phyloP scores from a whole-genome alignment of 2,797 vertebrate species.

The Anolis apletophallus region DNA sequence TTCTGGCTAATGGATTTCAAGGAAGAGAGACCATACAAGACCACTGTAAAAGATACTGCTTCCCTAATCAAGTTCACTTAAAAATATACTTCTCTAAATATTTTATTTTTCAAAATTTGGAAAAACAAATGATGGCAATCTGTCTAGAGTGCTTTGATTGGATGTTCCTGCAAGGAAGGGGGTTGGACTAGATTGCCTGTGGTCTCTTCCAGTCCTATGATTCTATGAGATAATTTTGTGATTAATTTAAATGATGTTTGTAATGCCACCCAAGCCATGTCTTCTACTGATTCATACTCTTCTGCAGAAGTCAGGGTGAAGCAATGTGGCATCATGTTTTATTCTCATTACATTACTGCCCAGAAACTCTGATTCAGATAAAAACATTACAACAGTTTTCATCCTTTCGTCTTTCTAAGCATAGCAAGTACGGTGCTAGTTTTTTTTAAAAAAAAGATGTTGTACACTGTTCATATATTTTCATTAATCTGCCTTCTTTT shows the following conservation, averaged over 20 bases:
- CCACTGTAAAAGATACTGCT: too few species aligned
- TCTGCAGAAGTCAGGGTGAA: conserved; percentile 1
- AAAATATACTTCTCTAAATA: background rate
- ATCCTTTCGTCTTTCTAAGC: conserved; percentile 21
- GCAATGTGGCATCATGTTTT: background rate
- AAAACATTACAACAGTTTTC: conserved; percentile 6
- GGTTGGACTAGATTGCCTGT: too few species aligned
- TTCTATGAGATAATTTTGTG: too few species aligned
- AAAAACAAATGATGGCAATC: too few species aligned
- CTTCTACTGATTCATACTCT: accelerated
- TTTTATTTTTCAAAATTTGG: conserved; percentile 9
- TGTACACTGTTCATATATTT: conserved; percentile 34
- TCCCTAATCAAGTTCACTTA: background rate
- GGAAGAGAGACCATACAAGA: too few species aligned
- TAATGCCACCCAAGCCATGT: background rate
- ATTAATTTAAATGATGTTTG: background rate
- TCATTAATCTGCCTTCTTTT: conserved; percentile 50
- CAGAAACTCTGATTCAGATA: background rate
- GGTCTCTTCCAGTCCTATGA: too few species aligned
- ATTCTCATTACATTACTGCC: background rate
- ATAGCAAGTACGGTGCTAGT: conserved; percentile 26
- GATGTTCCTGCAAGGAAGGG: too few species aligned
- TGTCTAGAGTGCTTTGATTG: too few species aligned
- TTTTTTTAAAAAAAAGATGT: background rate
- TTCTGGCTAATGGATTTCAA: too few species aligned